Evolutionary conservation across 2,113 vertebrate genomes (phyloP).

Genomic region (Zosterops japonicus): DNA sequence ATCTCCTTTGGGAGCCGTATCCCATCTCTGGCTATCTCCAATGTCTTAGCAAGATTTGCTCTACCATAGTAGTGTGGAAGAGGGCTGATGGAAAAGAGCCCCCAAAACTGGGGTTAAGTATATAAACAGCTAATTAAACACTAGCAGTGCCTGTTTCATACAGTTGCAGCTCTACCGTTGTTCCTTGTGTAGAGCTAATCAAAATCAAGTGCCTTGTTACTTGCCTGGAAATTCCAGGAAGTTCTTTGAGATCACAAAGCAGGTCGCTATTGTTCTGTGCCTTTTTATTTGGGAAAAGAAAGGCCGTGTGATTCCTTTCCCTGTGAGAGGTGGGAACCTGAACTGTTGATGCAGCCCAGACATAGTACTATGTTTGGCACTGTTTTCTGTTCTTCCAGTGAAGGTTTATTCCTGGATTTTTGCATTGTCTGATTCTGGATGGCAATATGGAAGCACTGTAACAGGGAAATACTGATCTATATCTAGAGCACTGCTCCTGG

Average conservation of each 20-base stretch:
- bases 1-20: background rate
- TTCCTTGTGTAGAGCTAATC: background rate
- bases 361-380: background rate
- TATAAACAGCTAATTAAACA: background rate
- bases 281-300: background rate
- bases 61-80: background rate
- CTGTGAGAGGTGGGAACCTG: background rate
- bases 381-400: background rate
- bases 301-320: background rate
- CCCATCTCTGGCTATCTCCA: background rate
- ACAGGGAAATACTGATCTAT: background rate
- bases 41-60: background rate
- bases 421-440: background rate
- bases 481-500: background rate
- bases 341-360: background rate
- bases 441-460: background rate
- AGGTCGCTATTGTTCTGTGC: background rate
- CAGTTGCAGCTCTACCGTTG: fast-evolving
- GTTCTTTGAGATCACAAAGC: background rate
- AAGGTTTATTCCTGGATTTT: background rate
- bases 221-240: background rate
- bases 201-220: background rate
- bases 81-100: background rate
- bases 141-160: background rate
- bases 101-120: background rate